Evolutionary conservation across 2,888 invertebrate species (phyloP).

Genomic region (Eurois occulta): DNA sequence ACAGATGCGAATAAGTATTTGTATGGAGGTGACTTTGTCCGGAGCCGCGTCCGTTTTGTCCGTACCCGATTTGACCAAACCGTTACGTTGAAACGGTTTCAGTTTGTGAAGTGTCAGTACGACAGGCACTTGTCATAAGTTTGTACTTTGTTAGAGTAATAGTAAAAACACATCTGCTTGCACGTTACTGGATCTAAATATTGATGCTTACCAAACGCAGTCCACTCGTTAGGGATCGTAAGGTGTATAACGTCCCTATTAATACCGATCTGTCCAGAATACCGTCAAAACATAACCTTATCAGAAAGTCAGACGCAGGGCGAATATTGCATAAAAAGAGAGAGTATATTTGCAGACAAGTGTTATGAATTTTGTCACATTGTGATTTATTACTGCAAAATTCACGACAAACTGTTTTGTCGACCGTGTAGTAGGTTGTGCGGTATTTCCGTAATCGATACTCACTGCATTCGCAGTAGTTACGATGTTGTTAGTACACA

Average conservation of each 20-base stretch:
- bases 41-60: neutral
- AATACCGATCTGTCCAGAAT: conserved; percentile 14
- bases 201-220: conserved; percentile 13
- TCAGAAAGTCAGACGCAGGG: conserved; percentile 16
- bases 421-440: conserved; percentile 1
- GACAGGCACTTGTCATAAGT: neutral
- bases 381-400: neutral
- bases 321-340: conserved; percentile 13
- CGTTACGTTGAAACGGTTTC: neutral
- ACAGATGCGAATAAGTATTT: neutral
- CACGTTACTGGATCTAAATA: conserved; percentile 15
- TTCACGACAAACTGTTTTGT: conserved; percentile 4
- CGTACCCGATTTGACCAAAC: neutral
- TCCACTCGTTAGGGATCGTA: neutral
- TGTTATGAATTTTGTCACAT: conserved; percentile 4
- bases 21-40: neutral
- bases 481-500: conserved; percentile 30
- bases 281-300: neutral
- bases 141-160: neutral
- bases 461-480: conserved; percentile 4
- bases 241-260: neutral
- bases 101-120: neutral
- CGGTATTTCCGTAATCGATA: conserved; percentile 42
- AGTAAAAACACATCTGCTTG: conserved; percentile 11
- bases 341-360: neutral